Base-by-base conservation (phyloP, 2,113 vertebrate genomes). In the Apodemus sylvaticus region DNA sequence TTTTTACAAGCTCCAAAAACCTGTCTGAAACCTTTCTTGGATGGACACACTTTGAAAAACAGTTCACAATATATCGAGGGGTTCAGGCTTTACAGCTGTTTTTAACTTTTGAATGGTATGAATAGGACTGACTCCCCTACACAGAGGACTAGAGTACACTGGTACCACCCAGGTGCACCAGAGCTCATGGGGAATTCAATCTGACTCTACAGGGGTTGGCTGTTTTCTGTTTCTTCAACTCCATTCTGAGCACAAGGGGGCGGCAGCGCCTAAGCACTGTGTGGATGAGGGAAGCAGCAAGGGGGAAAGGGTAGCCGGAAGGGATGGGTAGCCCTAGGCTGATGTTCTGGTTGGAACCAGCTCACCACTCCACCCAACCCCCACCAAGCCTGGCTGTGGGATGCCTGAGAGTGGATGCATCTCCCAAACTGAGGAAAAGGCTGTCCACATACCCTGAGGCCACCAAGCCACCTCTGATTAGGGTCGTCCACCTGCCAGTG, bases 391-490 rank as follows among this genome's bases (percentile, higher is more conserved):
- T 11, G 22, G 45, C 62, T 14, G 20, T 8, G 36, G 24, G 9
- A 11, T 20, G 12, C 19, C 0, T 29, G 17, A 1, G 9, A 68
- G 3, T 11, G 0, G 3, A 3, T 2, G 5, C 0, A 45, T 16
- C 14, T 20, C 60, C 17, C 5, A 2, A 0, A 13, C 31, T 0
- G 1, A 34, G 34, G 10, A 12, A 0, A 0, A n/a, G n/a, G 8
- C 2, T 0, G 34, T 29, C 1, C 17, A 51, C 36, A 6, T 3
- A 4, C 58, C 42, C 14, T 20, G 8, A 1, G 2, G 13, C 34
- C 29, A 79, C 19, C 10, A 7, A 13, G 3, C 13, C 1, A 9
- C 29, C 36, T 17, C 76, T 12, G 0, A 48, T n/a, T 20, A 11
- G 10, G 16, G 3, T 16, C 2, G 1, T 22, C 53, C 55, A n/a